phyloP scores from a whole-genome alignment of 2,888 invertebrate species.

The Sylvicola cinctus region DNA sequence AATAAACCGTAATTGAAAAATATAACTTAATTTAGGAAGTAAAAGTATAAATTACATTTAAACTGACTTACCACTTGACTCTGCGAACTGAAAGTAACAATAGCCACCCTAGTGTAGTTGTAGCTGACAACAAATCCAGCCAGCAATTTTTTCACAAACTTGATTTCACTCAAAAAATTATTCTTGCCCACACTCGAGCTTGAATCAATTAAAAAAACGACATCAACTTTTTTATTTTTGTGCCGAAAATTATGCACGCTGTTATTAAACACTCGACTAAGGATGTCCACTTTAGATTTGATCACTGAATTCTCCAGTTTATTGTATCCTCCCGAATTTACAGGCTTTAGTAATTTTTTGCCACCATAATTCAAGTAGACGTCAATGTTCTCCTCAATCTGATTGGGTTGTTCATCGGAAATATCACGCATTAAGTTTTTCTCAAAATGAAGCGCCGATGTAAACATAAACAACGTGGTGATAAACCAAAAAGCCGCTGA shows the following conservation, averaged over 20 bases:
- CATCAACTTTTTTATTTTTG: conserved; percentile 20
- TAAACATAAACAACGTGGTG: too few species aligned
- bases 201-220: conserved; percentile 45
- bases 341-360: conserved; percentile 15
- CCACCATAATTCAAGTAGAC: conserved; percentile 19
- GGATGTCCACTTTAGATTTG: conserved; percentile 30
- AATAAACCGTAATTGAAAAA: conserved; percentile 1
- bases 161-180: conserved; percentile 43
- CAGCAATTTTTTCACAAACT: conserved; percentile 42
- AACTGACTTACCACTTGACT: conserved; percentile 28
- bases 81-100: conserved; percentile 42
- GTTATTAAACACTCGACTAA: conserved; percentile 32
- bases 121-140: conserved; percentile 43
- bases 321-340: conserved; percentile 2
- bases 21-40: background rate
- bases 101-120: conserved; percentile 37
- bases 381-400: too few species aligned
- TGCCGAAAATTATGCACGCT: conserved; percentile 30
- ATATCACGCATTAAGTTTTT: too few species aligned
- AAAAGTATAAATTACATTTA: background rate
- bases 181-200: conserved; percentile 44
- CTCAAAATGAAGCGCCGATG: too few species aligned
- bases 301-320: conserved; percentile 21
- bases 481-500: too few species aligned
- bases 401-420: too few species aligned